Evolutionary conservation across 2,113 vertebrate species (phyloP).

Genomic region (Antechinus flavipes): DNA sequence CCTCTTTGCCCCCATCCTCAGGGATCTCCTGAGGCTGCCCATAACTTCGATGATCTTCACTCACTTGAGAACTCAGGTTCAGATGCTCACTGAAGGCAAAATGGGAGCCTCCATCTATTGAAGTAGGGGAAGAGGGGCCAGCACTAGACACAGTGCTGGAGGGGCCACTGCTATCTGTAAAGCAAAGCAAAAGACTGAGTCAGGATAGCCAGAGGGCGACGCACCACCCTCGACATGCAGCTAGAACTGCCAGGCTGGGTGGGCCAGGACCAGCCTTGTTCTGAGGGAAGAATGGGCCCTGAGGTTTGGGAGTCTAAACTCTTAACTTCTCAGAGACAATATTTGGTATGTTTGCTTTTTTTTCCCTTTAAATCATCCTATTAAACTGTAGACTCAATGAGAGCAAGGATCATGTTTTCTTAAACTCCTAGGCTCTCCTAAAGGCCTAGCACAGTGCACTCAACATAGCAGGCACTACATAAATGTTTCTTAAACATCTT

Average conservation of each 20-base stretch:
- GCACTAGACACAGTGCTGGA: conserved; percentile 97
- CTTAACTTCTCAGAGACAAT: background rate
- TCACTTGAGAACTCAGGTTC: conserved; percentile 86
- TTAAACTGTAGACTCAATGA: background rate
- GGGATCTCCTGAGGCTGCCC: conserved; percentile 39
- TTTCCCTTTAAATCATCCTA: background rate
- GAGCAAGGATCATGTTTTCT: background rate
- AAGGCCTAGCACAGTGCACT: background rate
- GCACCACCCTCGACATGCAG: background rate
- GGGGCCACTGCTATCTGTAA: conserved; percentile 97
- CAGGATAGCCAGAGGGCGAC: conserved; percentile 16
- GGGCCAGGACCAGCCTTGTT: background rate
- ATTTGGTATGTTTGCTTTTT: background rate
- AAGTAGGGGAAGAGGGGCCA: conserved; percentile 94
- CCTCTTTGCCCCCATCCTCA: conserved; percentile 46
- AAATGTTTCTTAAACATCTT: background rate
- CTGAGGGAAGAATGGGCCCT: conserved; percentile 1
- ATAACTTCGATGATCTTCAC: conserved; percentile 84
- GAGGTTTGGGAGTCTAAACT: conserved; percentile 19
- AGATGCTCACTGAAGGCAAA: conserved; percentile 94
- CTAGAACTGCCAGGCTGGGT: conserved; percentile 27
- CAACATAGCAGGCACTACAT: background rate
- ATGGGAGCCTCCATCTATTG: conserved; percentile 89
- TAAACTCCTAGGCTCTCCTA: background rate
- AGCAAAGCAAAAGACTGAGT: conserved; percentile 61